phyloP scores from a whole-genome alignment of 2,113 vertebrate species.

The Leptosomus discolor region DNA sequence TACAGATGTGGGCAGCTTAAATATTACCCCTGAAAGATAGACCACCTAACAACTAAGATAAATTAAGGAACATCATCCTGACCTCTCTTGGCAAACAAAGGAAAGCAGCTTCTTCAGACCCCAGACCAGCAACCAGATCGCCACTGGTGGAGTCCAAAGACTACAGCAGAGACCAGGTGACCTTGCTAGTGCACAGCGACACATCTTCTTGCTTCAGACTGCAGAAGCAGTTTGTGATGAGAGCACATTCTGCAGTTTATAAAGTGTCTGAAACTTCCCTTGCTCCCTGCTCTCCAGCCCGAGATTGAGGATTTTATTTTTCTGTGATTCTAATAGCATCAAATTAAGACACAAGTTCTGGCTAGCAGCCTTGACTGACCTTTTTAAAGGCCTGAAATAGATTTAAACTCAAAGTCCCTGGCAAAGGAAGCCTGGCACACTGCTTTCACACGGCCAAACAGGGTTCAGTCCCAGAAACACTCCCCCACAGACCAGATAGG shows the following conservation, averaged over 20 bases:
- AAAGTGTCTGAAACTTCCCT: background rate
- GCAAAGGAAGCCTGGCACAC: slow-evolving; percentile 29
- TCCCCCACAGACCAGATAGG: slow-evolving; percentile 17
- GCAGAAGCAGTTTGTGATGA: background rate
- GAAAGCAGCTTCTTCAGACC: background rate
- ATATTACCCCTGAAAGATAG: background rate
- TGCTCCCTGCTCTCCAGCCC: background rate
- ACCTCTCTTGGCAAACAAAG: background rate
- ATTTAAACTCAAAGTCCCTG: slow-evolving; percentile 37
- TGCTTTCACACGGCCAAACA: background rate
- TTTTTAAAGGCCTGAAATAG: slow-evolving; percentile 54
- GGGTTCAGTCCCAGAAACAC: background rate
- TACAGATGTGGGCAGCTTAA: background rate
- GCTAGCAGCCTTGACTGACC: slow-evolving; percentile 50
- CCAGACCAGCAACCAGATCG: background rate
- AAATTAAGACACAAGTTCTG: slow-evolving; percentile 50
- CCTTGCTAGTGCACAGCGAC: background rate
- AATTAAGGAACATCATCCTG: background rate
- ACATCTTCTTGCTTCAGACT: background rate
- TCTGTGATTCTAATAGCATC: background rate
- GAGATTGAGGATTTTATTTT: background rate
- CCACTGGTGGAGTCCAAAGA: background rate
- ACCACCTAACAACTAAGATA: fast-evolving
- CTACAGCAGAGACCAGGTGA: background rate
- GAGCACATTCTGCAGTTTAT: background rate